These are phyloP conservation scores for Corapipo altera DNA, from an alignment of 2,113 vertebrate genomes.

Conservation along the genomic window DNA sequence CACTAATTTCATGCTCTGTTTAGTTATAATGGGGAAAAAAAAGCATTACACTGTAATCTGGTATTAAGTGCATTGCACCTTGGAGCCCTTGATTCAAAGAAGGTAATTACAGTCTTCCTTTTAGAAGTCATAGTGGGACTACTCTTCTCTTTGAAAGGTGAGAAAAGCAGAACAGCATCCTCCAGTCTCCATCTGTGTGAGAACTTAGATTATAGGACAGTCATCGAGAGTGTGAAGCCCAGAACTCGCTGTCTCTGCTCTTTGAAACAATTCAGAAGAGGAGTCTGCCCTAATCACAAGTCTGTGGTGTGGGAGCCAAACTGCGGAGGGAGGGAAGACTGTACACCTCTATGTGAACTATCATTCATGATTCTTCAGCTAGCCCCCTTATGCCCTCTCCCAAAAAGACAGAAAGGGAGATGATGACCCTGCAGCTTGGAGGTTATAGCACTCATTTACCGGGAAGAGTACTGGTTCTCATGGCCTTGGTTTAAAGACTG, in stretches of 20 bases:
- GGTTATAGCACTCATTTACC: neutral
- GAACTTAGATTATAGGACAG: neutral
- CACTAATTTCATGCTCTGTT: neutral
- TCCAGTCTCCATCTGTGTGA: neutral
- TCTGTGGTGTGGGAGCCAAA: neutral
- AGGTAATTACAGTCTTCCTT: neutral
- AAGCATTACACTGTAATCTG: neutral
- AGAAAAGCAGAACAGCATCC: neutral
- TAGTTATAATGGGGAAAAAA: constrained; percentile 9
- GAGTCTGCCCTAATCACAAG: neutral
- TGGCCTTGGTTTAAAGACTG: neutral
- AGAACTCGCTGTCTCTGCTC: neutral
- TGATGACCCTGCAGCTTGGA: neutral
- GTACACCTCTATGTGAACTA: neutral
- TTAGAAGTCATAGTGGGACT: neutral
- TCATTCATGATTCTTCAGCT: neutral
- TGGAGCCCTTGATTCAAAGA: neutral
- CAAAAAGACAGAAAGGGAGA: neutral
- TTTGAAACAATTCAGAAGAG: neutral
- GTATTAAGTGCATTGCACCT: neutral
- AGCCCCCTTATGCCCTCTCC: rapidly evolving
- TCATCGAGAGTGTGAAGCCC: neutral
- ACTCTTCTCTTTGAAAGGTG: neutral
- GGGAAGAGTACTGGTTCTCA: neutral
- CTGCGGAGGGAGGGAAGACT: neutral